A percentile compares a stretch with the other conserved stretches of the same genome.
Evolutionary conservation across 2,888 invertebrate species (phyloP).

Genomic region (Ornithoptera alexandrae): DNA sequence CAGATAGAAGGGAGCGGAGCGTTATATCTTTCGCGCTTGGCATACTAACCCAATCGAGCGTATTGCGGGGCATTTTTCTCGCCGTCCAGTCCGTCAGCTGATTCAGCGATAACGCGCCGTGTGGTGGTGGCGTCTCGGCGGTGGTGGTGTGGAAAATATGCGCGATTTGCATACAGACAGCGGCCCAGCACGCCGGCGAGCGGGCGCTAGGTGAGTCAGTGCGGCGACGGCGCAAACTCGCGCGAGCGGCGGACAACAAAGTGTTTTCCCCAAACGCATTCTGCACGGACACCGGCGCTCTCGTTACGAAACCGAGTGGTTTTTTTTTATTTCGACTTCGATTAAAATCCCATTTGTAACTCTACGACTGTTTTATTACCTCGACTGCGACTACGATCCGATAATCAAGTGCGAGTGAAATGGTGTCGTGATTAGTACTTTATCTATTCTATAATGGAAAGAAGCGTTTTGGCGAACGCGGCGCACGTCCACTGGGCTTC

Average conservation of each 20-base stretch:
- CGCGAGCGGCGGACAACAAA: conserved; percentile 52
- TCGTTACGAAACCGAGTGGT: conserved; percentile 44
- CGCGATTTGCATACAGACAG: conserved; percentile 58
- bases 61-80: conserved; percentile 57
- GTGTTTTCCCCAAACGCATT: conserved; percentile 58
- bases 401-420: conserved; percentile 51
- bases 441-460: conserved; percentile 64
- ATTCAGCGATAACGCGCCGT: conserved; percentile 45
- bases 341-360: no score
- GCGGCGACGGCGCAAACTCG: conserved; percentile 53
- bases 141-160: conserved; percentile 52
- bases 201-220: conserved; percentile 61
- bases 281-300: conserved; percentile 51
- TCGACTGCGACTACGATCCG: conserved; percentile 5
- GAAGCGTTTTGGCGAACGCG: conserved; percentile 69
- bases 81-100: conserved; percentile 60
- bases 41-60: conserved; percentile 72
- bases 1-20: conserved; percentile 49
- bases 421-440: conserved; percentile 58
- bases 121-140: conserved; percentile 43
- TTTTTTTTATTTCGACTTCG: conserved; percentile 27
- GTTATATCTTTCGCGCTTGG: conserved; percentile 53
- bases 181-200: conserved; percentile 48
- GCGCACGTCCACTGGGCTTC: conserved; percentile 71
- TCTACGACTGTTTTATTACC: not conserved